A percentile compares a stretch with the other conserved stretches of the same genome.
These are phyloP conservation scores for Corvus hawaiiensis DNA, from an alignment of 2,113 vertebrate genomes.

Conservation along the genomic window DNA sequence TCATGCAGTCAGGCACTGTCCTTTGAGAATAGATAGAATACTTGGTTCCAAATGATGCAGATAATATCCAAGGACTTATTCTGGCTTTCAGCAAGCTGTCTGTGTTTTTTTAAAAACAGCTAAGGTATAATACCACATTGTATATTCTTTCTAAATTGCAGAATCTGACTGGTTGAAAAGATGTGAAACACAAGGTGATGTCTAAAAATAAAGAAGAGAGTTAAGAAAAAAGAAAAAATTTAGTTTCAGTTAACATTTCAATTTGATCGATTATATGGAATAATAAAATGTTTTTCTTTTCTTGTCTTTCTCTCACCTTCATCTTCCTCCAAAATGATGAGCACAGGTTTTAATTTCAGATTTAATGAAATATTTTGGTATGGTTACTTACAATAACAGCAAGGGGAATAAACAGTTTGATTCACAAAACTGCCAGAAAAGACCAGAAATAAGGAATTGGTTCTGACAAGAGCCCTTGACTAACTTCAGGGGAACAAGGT, in stretches of 20 bases:
- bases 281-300: not conserved
- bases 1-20: not conserved
- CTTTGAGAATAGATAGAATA: not conserved
- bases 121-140: not conserved
- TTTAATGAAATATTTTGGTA: not conserved
- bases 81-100: not conserved
- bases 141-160: not conserved
- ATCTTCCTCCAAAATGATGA: not conserved
- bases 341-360: not conserved
- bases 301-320: not conserved
- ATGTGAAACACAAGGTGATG: not conserved
- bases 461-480: not conserved
- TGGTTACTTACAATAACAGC: not conserved
- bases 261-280: not conserved
- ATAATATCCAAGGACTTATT: not conserved
- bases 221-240: not conserved
- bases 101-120: not conserved
- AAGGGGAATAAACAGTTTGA: not conserved
- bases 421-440: not conserved
- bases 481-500: not conserved
- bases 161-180: not conserved
- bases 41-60: not conserved
- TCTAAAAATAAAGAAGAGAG: not conserved
- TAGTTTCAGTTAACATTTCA: not conserved
- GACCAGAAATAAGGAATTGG: not conserved